Evolutionary conservation across 2,797 vertebrate species (phyloP).

Genomic region (Meda fulgida): DNA sequence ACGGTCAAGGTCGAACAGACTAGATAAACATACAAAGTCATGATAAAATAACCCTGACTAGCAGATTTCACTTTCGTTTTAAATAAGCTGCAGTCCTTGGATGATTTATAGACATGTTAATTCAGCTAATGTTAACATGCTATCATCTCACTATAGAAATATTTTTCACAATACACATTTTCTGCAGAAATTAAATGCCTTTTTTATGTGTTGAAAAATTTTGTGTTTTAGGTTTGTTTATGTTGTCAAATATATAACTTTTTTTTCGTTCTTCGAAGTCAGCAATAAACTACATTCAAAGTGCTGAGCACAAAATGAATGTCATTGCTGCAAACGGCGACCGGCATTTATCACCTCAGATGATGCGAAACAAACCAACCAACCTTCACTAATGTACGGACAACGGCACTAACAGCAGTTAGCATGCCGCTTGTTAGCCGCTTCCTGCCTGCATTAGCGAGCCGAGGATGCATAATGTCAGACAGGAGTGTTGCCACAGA

Average conservation of each 20-base stretch:
- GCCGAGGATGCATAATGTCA: conserved; percentile 48
- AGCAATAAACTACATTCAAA: conserved; percentile 7
- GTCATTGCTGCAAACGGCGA: conserved; percentile 20
- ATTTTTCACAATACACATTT: background rate
- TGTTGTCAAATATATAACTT: background rate
- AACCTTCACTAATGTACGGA: conserved; percentile 47
- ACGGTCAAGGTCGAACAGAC: conserved; percentile 22
- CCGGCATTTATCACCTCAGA: conserved; percentile 39
- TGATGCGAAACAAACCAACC: conserved; percentile 44
- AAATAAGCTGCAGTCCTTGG: conserved; percentile 2
- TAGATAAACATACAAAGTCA: conserved; percentile 31
- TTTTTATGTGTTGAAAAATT: background rate
- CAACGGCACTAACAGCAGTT: conserved; percentile 47
- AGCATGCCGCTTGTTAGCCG: conserved; percentile 49
- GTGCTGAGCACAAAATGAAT: conserved; percentile 29
- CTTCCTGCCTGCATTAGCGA: conserved; percentile 45
- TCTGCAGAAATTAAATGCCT: background rate
- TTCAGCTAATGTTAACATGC: conserved; percentile 19
- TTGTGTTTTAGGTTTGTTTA: background rate
- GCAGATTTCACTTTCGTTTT: background rate
- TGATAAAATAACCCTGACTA: conserved; percentile 32
- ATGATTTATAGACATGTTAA: background rate
- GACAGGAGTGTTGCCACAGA: conserved; percentile 54
- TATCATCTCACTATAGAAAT: background rate
- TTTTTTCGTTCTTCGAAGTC: conserved; percentile 7